Percentiles rank a stretch among this genome's conserved stretches.
These are phyloP conservation scores for Parus major DNA, from an alignment of 2,113 vertebrate species.

Conservation along the genomic window DNA sequence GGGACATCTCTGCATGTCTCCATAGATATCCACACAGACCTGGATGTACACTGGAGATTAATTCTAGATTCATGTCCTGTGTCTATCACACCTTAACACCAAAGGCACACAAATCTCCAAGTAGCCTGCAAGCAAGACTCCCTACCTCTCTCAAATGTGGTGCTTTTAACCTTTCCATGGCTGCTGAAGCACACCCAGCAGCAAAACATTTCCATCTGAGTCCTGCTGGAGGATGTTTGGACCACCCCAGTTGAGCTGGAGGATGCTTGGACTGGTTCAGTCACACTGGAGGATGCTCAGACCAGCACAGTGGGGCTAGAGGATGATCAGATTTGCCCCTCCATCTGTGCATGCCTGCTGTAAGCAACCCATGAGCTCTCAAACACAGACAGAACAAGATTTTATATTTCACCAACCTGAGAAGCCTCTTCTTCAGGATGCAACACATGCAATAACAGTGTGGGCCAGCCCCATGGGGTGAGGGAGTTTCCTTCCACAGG, in stretches of 20 bases:
- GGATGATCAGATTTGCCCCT: neutral
- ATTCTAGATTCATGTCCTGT: neutral
- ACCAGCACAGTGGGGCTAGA: neutral
- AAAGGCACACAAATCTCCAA: neutral
- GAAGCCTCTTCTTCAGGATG: neutral
- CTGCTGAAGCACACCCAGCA: neutral
- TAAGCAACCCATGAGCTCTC: neutral
- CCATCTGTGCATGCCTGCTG: fast-evolving
- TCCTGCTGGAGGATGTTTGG: neutral
- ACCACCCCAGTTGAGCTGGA: fast-evolving
- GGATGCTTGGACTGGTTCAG: neutral
- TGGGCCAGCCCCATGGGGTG: neutral
- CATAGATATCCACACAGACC: neutral
- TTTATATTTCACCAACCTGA: neutral
- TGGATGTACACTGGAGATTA: neutral
- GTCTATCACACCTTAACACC: neutral
- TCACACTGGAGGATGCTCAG: neutral
- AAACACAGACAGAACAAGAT: neutral
- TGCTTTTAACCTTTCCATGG: neutral
- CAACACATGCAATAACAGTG: fast-evolving
- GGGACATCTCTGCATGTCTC: too few relatives aligned
- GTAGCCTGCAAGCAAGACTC: neutral
- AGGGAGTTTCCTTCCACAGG: neutral
- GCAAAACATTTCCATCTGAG: neutral
- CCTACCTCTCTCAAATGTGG: neutral